Percentiles rank a stretch among this genome's conserved stretches.
Evolutionary conservation across 2,113 vertebrate genomes (phyloP).

Genomic region (Salvelinus alpinus): DNA sequence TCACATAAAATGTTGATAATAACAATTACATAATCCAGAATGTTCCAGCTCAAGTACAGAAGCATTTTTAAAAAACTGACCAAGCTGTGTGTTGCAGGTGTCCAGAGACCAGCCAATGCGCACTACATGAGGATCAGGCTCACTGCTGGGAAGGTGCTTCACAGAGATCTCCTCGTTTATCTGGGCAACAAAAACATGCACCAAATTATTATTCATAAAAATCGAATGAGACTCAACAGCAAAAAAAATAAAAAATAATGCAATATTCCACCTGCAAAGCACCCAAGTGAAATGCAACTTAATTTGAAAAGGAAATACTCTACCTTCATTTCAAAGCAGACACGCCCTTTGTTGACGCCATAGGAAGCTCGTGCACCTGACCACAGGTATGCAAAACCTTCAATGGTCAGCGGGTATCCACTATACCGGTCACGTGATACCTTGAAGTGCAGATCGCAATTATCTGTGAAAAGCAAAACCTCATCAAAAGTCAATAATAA

Average conservation of each 20-base stretch:
- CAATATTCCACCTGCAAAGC: not conserved
- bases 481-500: not conserved
- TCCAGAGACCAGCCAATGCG: slow-evolving; percentile 90
- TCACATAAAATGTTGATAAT: not conserved
- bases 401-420: slow-evolving; percentile 87
- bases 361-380: slow-evolving; percentile 86
- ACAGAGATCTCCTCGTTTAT: slow-evolving; percentile 89
- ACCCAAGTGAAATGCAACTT: not conserved
- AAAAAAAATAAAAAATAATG: not conserved
- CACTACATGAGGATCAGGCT: slow-evolving; percentile 88
- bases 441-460: slow-evolving; percentile 92
- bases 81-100: slow-evolving; percentile 86
- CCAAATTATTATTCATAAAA: not conserved
- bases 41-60: not conserved
- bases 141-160: slow-evolving; percentile 85
- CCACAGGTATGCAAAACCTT: slow-evolving; percentile 92
- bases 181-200: slow-evolving; percentile 53
- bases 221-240: too few relatives aligned
- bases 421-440: slow-evolving; percentile 86
- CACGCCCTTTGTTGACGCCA: slow-evolving; percentile 78
- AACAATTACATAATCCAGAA: not conserved
- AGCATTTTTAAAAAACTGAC: slow-evolving; percentile 60
- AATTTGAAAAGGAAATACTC: not conserved
- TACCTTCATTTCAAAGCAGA: slow-evolving; percentile 92
- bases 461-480: slow-evolving; percentile 69